Evolutionary conservation across 1,140 invertebrate species (phyloP).

Genomic region (Thaumatotibia leucotreta): DNA sequence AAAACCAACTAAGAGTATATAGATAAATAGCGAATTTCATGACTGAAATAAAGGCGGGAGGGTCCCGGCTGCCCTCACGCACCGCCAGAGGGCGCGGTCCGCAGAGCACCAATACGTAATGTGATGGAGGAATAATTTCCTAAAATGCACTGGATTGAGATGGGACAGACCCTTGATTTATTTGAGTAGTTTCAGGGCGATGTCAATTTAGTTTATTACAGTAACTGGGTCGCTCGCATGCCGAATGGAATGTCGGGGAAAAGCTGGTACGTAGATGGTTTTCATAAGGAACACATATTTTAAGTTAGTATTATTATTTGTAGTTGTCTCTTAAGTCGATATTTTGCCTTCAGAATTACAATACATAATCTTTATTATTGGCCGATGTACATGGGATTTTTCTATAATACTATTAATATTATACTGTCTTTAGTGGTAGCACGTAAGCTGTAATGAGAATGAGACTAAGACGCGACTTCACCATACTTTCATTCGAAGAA

Average conservation of each 20-base stretch:
- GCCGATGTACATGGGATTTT: too few species aligned
- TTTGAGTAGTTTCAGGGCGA: slow-evolving; percentile 47
- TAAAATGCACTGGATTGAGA: slow-evolving; percentile 57
- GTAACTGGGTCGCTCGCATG: not conserved
- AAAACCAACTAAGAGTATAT: too few species aligned
- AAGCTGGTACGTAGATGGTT: too few species aligned
- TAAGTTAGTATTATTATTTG: not conserved
- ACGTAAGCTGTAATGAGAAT: too few species aligned
- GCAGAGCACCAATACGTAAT: slow-evolving; percentile 51
- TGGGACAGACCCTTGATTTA: slow-evolving; percentile 33
- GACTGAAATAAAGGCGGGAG: slow-evolving; percentile 10
- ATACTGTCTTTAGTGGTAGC: too few species aligned
- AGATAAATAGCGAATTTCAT: slow-evolving; percentile 11
- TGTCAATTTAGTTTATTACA: slow-evolving; percentile 52
- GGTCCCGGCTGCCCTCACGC: slow-evolving; percentile 41
- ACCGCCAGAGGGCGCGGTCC: slow-evolving; percentile 49
- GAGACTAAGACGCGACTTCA: too few species aligned
- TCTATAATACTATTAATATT: too few species aligned
- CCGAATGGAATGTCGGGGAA: not conserved
- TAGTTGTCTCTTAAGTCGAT: too few species aligned
- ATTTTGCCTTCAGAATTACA: too few species aligned
- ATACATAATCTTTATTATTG: too few species aligned
- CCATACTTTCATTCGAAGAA: too few species aligned
- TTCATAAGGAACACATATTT: too few species aligned
- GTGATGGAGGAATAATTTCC: slow-evolving; percentile 58